Base-by-base conservation (phyloP, 2,888 invertebrate species). In the Spodoptera picta region DNA sequence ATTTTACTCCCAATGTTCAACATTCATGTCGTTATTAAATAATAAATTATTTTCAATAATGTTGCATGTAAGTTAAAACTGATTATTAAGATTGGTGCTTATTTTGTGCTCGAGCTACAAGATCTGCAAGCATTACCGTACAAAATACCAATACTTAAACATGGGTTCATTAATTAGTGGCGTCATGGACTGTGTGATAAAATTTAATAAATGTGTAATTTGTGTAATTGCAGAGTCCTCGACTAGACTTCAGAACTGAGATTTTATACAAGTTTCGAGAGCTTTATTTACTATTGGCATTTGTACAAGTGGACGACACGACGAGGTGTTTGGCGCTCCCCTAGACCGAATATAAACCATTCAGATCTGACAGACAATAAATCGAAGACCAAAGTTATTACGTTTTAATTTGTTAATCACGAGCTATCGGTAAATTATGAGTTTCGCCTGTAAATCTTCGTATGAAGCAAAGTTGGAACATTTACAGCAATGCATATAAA, bases 351-450 rank as follows among this genome's bases (percentile, higher is more conserved):
- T 59, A 58, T 71, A 69, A 75, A 58, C 64, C 52, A 75, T 69
- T 75, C 71, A 75, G 19, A 43, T 14, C 52, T 49, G 75, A 75
- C 75, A 49, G 75, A 51, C 74, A 74, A 71, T 71, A 69, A 55
- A 48, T 42, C 64, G n/a, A 64, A 70, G 46, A 23, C 43, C 54
- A 46, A 52, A 59, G 63, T 63, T 75, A 71, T 71, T 69, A 56
- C 70, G 31, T 63, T 63, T 71, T 71, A 74, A 71, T 74, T 71
- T 55, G 58, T 50, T 69, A 59, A 71, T 59, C 74, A 69, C 57
- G 71, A 71, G 41, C 70, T 59, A 55, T 75, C 55, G 46, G 52
- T 75, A 69, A 59, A 69, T 63, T 69, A 49, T 53, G 48, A 47
- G 64, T 23, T 58, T 45, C n/a, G 48, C 44, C 27, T 51, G 64